Conservation (phyloP, 2,113 vertebrate species). For the Athene noctua region DNA sequence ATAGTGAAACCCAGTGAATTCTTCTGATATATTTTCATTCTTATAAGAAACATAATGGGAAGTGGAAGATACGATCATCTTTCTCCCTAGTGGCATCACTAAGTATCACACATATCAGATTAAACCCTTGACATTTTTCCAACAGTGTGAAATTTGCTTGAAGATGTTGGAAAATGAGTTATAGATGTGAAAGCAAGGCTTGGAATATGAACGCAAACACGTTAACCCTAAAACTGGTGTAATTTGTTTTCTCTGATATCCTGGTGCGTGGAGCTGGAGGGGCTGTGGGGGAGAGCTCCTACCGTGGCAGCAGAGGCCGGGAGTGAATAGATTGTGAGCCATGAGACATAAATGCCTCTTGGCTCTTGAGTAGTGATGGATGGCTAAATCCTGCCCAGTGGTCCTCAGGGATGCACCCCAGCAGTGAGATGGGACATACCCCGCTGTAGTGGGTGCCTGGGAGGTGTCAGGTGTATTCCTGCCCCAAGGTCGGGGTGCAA, state of each 20-base stretch:
- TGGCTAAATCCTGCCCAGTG: background rate
- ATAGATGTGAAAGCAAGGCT: constrained; percentile 51
- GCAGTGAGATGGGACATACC: background rate
- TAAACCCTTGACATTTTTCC: constrained; percentile 63
- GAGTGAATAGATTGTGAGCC: background rate
- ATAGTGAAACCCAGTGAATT: background rate
- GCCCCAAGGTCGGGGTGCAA: background rate
- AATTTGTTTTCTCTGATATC: background rate
- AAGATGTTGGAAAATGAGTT: constrained; percentile 48
- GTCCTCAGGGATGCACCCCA: background rate
- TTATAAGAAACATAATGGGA: background rate
- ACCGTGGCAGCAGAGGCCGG: accelerated
- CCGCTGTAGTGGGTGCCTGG: accelerated
- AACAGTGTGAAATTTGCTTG: constrained; percentile 58
- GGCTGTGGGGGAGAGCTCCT: background rate
- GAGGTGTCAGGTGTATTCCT: background rate
- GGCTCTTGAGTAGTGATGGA: background rate
- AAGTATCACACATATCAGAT: constrained; percentile 63
- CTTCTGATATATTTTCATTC: constrained; percentile 7
- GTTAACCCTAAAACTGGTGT: background rate
- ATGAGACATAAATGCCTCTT: background rate
- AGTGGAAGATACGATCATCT: constrained; percentile 26
- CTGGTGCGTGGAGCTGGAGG: background rate
- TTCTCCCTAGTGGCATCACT: constrained; percentile 45
- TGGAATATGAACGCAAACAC: constrained; percentile 21